A percentile compares a stretch with the other conserved stretches of the same genome.
Conservation (phyloP, 2,888 invertebrate genomes). For the Mallateleia sp. region DNA sequence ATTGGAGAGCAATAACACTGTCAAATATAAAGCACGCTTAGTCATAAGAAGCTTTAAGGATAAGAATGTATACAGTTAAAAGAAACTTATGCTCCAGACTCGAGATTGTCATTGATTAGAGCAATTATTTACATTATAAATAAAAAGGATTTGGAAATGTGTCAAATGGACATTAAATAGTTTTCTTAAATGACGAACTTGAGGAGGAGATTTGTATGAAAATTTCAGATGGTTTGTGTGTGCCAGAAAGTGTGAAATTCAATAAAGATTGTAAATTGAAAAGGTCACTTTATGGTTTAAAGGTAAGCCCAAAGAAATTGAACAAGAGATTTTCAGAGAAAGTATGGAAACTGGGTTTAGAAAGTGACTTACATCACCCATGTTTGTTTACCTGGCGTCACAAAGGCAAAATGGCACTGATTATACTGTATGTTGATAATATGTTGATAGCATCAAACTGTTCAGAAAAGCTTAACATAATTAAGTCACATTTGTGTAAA, state of each 20-base stretch:
- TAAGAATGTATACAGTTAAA: too few species aligned
- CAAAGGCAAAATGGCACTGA: too few species aligned
- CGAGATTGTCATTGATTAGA: too few species aligned
- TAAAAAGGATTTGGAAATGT: constrained; percentile 64
- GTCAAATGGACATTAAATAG: constrained; percentile 76
- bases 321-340: constrained; percentile 73
- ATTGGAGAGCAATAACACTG: constrained; percentile 41
- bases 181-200: constrained; percentile 68
- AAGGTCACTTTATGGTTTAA: constrained; percentile 74
- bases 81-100: constrained; percentile 49
- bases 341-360: constrained; percentile 60
- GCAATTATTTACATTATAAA: constrained; percentile 35
- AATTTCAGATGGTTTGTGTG: too few species aligned
- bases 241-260: constrained; percentile 70
- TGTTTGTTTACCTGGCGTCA: constrained; percentile 73
- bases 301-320: constrained; percentile 74
- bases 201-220: constrained; percentile 62
- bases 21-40: constrained; percentile 43
- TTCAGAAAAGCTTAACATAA: constrained; percentile 39
- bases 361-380: constrained; percentile 69
- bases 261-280: constrained; percentile 76
- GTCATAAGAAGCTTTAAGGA: constrained; percentile 40
- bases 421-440: constrained; percentile 75
- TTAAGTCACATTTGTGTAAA: constrained; percentile 53
- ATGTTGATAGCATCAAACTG: constrained; percentile 72